Base-by-base conservation (phyloP, 1,140 invertebrate species). In the Trichogramma pretiosum region DNA sequence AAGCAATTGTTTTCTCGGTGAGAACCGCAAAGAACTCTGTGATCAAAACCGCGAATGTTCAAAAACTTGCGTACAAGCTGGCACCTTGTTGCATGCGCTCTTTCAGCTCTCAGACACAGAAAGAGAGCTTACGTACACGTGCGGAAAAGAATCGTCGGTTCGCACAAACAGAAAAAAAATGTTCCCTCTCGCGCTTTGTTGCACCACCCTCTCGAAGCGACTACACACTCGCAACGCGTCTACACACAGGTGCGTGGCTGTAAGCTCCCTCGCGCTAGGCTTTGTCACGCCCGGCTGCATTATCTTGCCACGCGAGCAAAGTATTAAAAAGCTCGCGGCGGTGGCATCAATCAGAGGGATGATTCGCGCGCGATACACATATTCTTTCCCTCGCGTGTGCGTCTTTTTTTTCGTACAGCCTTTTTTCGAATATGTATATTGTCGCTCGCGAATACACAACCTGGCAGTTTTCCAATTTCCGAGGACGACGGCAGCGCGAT, bases 401-500 rank as follows among this genome's bases (percentile, higher is more conserved):
- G 17, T 5, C 21, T 0, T 16, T 42, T 32, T 30, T 42, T 32
- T n/a, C n/a, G n/a, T n/a, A n/a, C n/a, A n/a, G n/a, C n/a, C n/a
- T n/a, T n/a, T n/a, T n/a, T n/a, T n/a, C n/a, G n/a, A n/a, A n/a
- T n/a, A n/a, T n/a, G n/a, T n/a, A n/a, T n/a, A n/a, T n/a, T n/a
- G n/a, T n/a, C 21, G 2, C 13, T 32, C 39, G 1, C 24, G 3
- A 11, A 2, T 14, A 13, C 18, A n/a, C 30, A 22, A n/a, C 13
- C 19, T 34, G 41, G 41, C 19, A 33, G 9, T 33, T 43, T 43
- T 43, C 28, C 41, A 43, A 43, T 43, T 43, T 43, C 41, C 41
- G 30, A 2, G 13, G 17, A n/a, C 17, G 0, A 32, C 39, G n/a
- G n/a, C n/a, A n/a, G n/a, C n/a, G 26, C 39, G n/a, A n/a, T n/a